Evolutionary conservation across 1,140 invertebrate species (phyloP).

Genomic region (Steinernema feltiae): DNA sequence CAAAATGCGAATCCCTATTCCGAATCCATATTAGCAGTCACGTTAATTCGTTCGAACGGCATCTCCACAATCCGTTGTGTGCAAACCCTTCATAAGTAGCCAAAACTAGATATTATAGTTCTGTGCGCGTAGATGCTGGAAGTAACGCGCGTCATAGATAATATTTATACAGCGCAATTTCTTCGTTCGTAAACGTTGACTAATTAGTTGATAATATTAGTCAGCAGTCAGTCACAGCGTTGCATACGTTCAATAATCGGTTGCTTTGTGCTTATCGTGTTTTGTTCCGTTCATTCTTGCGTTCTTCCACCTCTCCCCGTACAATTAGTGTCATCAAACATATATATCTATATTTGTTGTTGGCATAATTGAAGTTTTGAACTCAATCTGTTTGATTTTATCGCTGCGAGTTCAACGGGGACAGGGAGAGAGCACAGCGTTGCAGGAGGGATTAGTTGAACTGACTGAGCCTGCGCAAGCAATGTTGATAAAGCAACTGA

Average conservation of each 20-base stretch:
- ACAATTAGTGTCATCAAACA: no score
- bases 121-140: no score
- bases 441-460: neutral
- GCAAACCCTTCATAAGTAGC: no score
- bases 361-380: neutral
- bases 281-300: neutral
- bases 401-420: neutral
- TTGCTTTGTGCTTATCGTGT: neutral
- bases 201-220: neutral
- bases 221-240: neutral
- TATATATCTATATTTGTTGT: no score
- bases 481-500: conserved; percentile 11
- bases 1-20: no score
- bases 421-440: neutral
- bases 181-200: neutral
- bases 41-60: no score
- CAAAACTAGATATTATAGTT: no score
- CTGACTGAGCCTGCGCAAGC: neutral
- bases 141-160: no score
- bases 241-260: neutral
- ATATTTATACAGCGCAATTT: no score
- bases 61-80: no score
- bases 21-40: no score
- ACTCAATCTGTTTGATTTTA: neutral
- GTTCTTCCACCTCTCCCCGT: neutral